Base-by-base conservation (phyloP, 1,140 invertebrate genomes). In the Whitmania pigra region DNA sequence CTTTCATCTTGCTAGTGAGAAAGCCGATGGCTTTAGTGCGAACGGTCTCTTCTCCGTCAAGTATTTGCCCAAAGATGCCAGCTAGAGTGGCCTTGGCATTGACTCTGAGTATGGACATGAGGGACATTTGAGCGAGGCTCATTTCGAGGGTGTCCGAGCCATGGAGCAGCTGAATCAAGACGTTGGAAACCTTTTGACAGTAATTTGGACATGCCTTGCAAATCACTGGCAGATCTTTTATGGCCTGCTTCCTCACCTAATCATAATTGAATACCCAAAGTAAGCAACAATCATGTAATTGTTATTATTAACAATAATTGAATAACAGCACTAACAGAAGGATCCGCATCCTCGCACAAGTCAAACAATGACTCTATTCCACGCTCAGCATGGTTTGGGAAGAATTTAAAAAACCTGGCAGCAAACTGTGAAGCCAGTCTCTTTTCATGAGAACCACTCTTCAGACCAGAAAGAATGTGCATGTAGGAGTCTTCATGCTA, bases 281-380 rank as follows among this genome's bases (percentile, higher is more conserved):
- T 57, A 57, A n/a, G 54, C 54, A 57, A 25, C 25, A n/a, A n/a
- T 57, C 54, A 63, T 25, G 9, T 49, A n/a, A n/a, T 63, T 63
- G 22, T 25, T n/a, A 25, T 63, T 63, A 22, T 15, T 13, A 63
- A 63, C 11, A 63, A 15, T 63, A 7, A 63, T 63, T 11, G 29
- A 60, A 9, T 22, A n/a, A n/a, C 27, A 9, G 22, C 29, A 63
- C 87, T 85, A 85, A 93, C 91, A 77, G 88, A 86, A 75, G 91
- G 86, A 83, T 97, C 93, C 78, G 92, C 90, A 87, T 97, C 93
- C 85, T 97, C 94, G 81, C 93, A 96, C 0, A 97, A 84, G 85
- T 97, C 93, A 75, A 97, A 87, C 77, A 93, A 87, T 74, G 92
- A 90, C 84, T 97, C 90, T 73, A 96, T 89, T 9, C 93, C 91